Base-by-base conservation (phyloP, 2,888 invertebrate species). In the Teinopalpus imperialis region DNA sequence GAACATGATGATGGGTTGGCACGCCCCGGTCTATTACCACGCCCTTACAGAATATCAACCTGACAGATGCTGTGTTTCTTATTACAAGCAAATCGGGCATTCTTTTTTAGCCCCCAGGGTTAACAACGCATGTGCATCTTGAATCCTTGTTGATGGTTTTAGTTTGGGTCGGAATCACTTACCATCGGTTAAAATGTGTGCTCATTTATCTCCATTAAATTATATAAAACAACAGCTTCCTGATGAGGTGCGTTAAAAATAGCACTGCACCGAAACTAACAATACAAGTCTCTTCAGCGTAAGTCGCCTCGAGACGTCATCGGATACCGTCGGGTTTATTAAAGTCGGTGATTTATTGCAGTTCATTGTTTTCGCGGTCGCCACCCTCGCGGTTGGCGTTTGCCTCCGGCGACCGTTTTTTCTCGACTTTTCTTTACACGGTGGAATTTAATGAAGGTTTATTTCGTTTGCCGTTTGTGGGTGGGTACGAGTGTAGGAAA, bases 271-370 rank as follows among this genome's bases (percentile, higher is more conserved):
- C 27, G 43, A 34, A 43, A 27, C 34, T 27, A 27, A 35, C 34
- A 43, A 43, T 27, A 27, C 27, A 14, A 12, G 20, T 13, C 13
- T 34, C 26, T 35, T 27, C 43, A 43, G 34, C 21, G 12, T 27
- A 21, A 43, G 34, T 34, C 51, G 21, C 31, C 64, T 12, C 23
- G 27, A 48, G 43, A 43, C 32, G 32, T 43, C 37, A 32, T 41
- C 54, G 63, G 63, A 65, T 67, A 64, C 64, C 46, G 52, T 53
- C 56, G 64, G 69, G 69, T 77, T 73, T 76, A 78, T 80, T 77
- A 69, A 78, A 78, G 69, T 79, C 72, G 67, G 60, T 79, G 81
- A 80, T 81, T 79, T 81, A 80, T 77, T 68, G 62, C 66, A 74
- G 74, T 79, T 78, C 75, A 78, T 79, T 78, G 79, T 81, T 79